Evolutionary conservation across 2,797 vertebrate genomes (phyloP).

Genomic region (Champsocephalus gunnari): DNA sequence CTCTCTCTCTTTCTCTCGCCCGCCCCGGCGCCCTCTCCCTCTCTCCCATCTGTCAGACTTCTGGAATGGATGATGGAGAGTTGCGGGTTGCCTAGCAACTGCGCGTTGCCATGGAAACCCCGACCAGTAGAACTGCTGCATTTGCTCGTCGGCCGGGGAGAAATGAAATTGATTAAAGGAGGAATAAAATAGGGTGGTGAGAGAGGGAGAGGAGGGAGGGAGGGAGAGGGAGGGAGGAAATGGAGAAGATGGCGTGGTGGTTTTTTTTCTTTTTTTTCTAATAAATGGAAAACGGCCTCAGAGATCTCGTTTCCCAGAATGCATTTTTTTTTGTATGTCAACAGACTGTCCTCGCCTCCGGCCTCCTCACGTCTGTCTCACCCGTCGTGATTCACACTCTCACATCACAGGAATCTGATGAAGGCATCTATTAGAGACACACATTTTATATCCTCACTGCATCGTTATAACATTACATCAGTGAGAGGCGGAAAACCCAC

Average conservation of each 20-base stretch:
- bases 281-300: constrained; percentile 13
- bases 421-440: too few relatives aligned
- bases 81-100: constrained; percentile 88
- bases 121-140: constrained; percentile 74
- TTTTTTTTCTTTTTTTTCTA: constrained; percentile 14
- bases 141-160: constrained; percentile 79
- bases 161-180: constrained; percentile 86
- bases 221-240: constrained; percentile 4
- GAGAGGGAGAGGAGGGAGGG: constrained; percentile 21
- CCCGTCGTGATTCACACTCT: constrained; percentile 44
- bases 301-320: constrained; percentile 43
- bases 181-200: constrained; percentile 77
- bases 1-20: neutral
- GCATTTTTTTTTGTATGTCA: constrained; percentile 40
- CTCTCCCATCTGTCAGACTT: constrained; percentile 81
- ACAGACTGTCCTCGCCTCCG: constrained; percentile 44
- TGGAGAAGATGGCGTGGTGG: constrained; percentile 6
- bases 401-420: too few relatives aligned
- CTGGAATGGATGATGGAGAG: constrained; percentile 89
- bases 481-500: too few relatives aligned
- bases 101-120: constrained; percentile 80
- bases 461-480: too few relatives aligned
- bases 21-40: constrained; percentile 62
- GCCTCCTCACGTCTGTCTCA: constrained; percentile 44
- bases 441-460: too few relatives aligned